Evolutionary conservation across 2,888 invertebrate genomes (phyloP), one percentile per base, ranked within the genome.

Genomic region (Drosophila mimetica): DNA sequence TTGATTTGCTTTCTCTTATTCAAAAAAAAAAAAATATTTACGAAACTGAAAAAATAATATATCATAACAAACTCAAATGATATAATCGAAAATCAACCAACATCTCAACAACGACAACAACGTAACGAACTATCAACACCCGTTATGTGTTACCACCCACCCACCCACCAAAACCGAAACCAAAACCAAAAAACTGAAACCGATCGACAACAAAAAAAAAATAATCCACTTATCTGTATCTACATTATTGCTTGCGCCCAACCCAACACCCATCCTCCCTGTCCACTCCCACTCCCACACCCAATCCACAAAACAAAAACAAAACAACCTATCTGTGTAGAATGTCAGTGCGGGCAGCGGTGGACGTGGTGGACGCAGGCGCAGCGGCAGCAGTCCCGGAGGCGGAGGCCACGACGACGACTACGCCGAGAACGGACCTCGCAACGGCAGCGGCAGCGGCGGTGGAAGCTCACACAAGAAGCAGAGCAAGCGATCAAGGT

Each of bases 1-100:
- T 89, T 90, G 87, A 90, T 90, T 90, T 89, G 87, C 89, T 90
- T 90, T 90, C 86, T 90, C 89, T 90, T 90, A 89, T 89, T 89
- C 86, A 84, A 79, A 74, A 82, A 70, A 70, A 70, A 70, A 70
- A 79, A 82, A 69, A 71, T 57, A 67, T 59, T 71, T 69, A 66
- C 57, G 55, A 60, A 65, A 55, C 51, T 34, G 36, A 66, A 61
- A 61, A 75, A 66, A 71, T 53, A 66, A 64, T 51, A 64, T 59
- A 61, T 74, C 53, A 60, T 55, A 70, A 73, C 75, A 64, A 67
- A 71, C 64, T 61, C 70, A 65, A 69, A 63, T 63, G 64, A 70
- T 53, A 67, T 58, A 50, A 63, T 71, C 58, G 58, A 72, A 72
- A 67, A 60, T 60, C 64, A 73, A 74, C 71, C 61, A 63, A 65